Evolutionary conservation across 2,113 vertebrate genomes (phyloP).

Genomic region (Anarrhichthys ocellatus): DNA sequence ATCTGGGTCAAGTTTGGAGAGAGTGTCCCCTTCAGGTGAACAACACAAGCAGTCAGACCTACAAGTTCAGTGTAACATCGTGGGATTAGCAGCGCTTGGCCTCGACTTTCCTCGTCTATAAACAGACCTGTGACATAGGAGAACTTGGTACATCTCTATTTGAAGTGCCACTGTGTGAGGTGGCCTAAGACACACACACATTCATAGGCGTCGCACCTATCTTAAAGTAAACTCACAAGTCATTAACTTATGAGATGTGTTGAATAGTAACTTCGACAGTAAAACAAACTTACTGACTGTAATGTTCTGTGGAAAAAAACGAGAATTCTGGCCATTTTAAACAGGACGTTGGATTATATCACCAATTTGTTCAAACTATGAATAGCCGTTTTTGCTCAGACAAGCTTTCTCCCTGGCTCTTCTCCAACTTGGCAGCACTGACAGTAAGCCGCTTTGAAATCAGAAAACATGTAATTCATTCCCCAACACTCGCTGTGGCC

Average conservation of each 20-base stretch:
- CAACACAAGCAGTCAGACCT: conserved; percentile 9
- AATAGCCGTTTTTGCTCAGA: conserved; percentile 58
- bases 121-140: conserved; percentile 71
- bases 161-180: conserved; percentile 43
- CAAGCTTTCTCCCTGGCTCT: conserved; percentile 50
- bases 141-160: conserved; percentile 57
- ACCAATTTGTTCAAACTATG: conserved; percentile 65
- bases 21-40: conserved; percentile 51
- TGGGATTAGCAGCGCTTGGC: conserved; percentile 60
- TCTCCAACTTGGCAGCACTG: conserved; percentile 61
- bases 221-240: not conserved
- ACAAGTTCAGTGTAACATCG: conserved; percentile 28
- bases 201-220: conserved; percentile 8
- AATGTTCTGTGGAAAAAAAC: not conserved
- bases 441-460: conserved; percentile 72
- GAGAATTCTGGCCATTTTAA: conserved; percentile 18
- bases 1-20: conserved; percentile 30
- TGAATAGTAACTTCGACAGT: not conserved
- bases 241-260: not conserved
- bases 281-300: not conserved
- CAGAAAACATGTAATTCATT: conserved; percentile 71
- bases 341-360: conserved; percentile 48
- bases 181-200: conserved; percentile 3
- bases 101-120: conserved; percentile 64
- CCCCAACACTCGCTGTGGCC: conserved; percentile 38